Evolutionary conservation across 1,140 invertebrate genomes (phyloP).

Genomic region (Hypothenemus hampei): DNA sequence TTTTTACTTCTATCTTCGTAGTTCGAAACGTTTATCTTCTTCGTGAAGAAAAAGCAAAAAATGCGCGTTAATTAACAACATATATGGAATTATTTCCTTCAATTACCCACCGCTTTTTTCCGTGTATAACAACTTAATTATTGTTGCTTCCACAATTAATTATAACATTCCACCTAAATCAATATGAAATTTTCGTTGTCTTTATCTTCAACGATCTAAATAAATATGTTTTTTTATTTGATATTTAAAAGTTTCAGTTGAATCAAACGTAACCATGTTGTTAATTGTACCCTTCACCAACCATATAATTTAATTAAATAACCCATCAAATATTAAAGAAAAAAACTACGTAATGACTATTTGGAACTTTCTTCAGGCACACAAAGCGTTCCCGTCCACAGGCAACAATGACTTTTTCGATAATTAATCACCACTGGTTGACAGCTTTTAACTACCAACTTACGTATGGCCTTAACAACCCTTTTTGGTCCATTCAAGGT

Average conservation of each 20-base stretch:
- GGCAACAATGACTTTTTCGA: background rate
- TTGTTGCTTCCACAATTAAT: too few relatives aligned
- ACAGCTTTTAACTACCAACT: conserved; percentile 21
- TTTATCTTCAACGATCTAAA: background rate
- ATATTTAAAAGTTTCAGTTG: too few relatives aligned
- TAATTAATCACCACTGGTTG: conserved; percentile 17
- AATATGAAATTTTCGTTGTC: background rate
- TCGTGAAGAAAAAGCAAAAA: too few relatives aligned
- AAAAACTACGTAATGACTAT: background rate
- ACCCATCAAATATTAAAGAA: background rate
- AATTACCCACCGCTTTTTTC: background rate
- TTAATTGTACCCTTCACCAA: background rate
- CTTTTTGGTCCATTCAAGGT: conserved; percentile 6
- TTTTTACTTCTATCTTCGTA: too few relatives aligned
- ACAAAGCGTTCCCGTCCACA: background rate
- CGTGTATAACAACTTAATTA: too few relatives aligned
- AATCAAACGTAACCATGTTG: too few relatives aligned
- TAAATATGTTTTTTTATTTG: too few relatives aligned
- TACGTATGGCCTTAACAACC: conserved; percentile 16
- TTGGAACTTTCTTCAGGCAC: background rate
- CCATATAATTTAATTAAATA: conserved; percentile 5
- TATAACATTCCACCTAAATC: background rate
- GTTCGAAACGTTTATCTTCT: too few relatives aligned
- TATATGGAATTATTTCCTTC: background rate
- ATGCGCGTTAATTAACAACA: background rate